These are phyloP conservation scores for Pangasianodon hypophthalmus DNA, from an alignment of 2,113 vertebrate genomes.

Conservation along the genomic window DNA sequence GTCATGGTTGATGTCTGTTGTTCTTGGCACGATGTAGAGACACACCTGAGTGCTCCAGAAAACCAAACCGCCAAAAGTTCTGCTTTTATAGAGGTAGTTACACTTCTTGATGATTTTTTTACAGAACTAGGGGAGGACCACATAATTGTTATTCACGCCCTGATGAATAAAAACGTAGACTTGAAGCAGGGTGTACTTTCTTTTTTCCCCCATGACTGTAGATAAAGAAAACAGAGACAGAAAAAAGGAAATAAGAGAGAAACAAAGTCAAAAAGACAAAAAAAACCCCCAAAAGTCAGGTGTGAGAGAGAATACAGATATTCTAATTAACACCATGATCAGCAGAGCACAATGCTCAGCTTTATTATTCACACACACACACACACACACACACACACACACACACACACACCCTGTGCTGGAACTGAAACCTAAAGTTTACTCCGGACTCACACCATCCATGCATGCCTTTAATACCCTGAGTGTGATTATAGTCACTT, in stretches of 20 bases:
- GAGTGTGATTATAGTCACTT: not conserved
- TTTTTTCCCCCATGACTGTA: too few species aligned
- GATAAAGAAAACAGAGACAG: not conserved
- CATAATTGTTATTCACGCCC: too few species aligned
- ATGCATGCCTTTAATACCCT: not conserved
- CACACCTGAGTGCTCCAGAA: too few species aligned
- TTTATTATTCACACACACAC: not conserved
- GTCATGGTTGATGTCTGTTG: too few species aligned
- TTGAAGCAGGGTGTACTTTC: too few species aligned
- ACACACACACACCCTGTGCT: not conserved
- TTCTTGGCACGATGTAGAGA: too few species aligned
- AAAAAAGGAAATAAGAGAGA: not conserved
- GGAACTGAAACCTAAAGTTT: not conserved
- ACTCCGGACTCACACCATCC: not conserved
- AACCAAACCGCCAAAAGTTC: too few species aligned
- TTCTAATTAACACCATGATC: not conserved
- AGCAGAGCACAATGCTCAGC: not conserved
- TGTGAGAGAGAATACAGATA: not conserved
- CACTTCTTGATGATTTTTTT: too few species aligned
- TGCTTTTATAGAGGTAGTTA: too few species aligned
- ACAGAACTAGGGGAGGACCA: too few species aligned
- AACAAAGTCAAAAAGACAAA: not conserved
- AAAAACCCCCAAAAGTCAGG: not conserved
- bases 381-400: not conserved
- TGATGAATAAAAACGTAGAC: too few species aligned